Base-by-base conservation (phyloP, 2,888 invertebrate species). In the Sabellastarte sp. region DNA sequence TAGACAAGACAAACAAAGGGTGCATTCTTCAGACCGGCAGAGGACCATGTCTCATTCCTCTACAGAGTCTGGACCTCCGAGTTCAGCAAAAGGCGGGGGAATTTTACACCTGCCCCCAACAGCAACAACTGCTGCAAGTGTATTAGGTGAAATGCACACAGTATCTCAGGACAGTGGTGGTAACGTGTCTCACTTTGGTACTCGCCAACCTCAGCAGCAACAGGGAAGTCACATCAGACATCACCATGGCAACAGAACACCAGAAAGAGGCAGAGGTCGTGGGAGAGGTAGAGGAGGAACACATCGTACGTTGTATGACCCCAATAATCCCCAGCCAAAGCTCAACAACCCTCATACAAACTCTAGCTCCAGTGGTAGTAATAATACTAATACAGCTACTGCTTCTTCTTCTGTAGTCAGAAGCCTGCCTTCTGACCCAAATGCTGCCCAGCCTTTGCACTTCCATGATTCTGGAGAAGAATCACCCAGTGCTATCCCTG, bases 291-390 rank as follows among this genome's bases (percentile, higher is more conserved):
- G 60, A 2, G 57, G 62, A 1, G 64, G 64, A 5, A 67, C 72
- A 15, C 76, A 76, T 61, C 74, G 74, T 50, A 74, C 70, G 4
- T 69, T 80, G 28, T 80, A 76, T 72, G 79, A 80, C 65, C 80
- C 80, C 15, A 79, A 77, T 53, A 79, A 79, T 67, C 80, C 80
- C 24, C 74, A 73, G 59, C n/a, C n/a, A n/a, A n/a, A 78, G 76
- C 60, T 57, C 64, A 24, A 32, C 57, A 4, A 50, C 59, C 32
- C 55, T 50, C 30, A 33, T 64, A 30, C 64, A 61, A 20, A 61
- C 61, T 30, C 64, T 61, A 1, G 64, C 60, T 50, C 33, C 64
- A 24, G 56, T n/a, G n/a, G n/a, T n/a, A n/a, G n/a, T n/a, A n/a
- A n/a, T n/a, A n/a, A n/a, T n/a, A n/a, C n/a, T n/a, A n/a, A n/a